Evolutionary conservation across 2,113 vertebrate genomes (phyloP), one percentile per base, ranked within the genome.

Genomic region (Grallaria varia): DNA sequence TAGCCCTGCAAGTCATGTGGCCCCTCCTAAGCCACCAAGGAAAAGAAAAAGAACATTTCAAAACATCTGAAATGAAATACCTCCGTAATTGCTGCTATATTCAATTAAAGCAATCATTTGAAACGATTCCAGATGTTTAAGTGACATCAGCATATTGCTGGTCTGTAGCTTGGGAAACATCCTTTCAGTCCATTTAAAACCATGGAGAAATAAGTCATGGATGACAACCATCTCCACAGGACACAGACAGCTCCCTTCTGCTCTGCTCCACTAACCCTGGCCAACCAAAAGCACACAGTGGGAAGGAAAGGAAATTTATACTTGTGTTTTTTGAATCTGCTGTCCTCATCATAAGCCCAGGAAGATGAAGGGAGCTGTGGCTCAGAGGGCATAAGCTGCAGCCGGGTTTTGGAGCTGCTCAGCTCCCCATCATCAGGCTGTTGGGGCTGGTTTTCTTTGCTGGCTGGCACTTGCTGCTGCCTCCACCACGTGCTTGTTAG

Each of bases 41-140:
- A 5, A 6, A 10, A 18, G 20, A 28, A 5, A 6, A 10, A 18
- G 20, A 28, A 2, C 1, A 8, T 74, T 90, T 45, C 39, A 30
- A 63, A 93, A 14, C 30, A 23, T 68, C 49, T 64, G 58, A 92
- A 93, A 68, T 8, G 2, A 81, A 87, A 24, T 44, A 81, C 80
- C 27, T 79, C 44, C 33, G 1, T 73, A 91, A 91, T 50, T 88
- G 90, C 68, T 4, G 2, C 68, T 52, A 5, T 59, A 23, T 73
- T 77, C 37, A 71, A 25, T 84, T 66, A 77, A 92, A 67, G 50
- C 5, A 4, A 75, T 56, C 37, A 80, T 53, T 85, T 4, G 4
- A 79, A 94, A 64, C 33, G 27, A n/a, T 90, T 86, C 83, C 88
- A 81, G 90, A 74, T 91, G 86, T 96, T 95, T 56, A 76, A 88